Evolutionary conservation across 2,888 invertebrate species (phyloP), one percentile per base, ranked within the genome.

Genomic region (Gibbula magus): DNA sequence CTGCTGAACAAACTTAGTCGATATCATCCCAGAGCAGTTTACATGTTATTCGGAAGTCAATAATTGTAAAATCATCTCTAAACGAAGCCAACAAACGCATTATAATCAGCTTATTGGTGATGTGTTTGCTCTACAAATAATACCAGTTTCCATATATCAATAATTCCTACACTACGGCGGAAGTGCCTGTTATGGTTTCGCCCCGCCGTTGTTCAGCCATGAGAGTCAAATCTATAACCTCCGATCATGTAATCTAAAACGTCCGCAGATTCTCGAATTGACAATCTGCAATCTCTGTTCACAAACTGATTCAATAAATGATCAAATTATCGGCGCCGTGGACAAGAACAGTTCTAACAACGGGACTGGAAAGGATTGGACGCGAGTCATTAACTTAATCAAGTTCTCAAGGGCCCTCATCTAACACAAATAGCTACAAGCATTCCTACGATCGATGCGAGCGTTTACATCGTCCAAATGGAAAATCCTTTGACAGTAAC

Each of bases 231-330:
- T 13, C 29, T 29, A 16, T 25, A 29, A 13, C 29, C 61, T 29
- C 29, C 25, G 29, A 61, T 61, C 61, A 61, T 61, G 61, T 61
- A 61, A 61, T 61, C 61, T 29, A 16, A 61, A 29, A 29, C 25
- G 61, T 29, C 61, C 25, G 61, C 13, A 25, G 29, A 61, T 45
- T 61, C 61, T 29, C 25, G 25, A 29, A 29, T 29, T 61, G 29
- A 61, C 61, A 61, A 61, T 29, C 29, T 29, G 16, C 20, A 61
- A 61, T 61, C 61, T 29, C 61, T 29, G 25, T 61, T 29, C 61
- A 61, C 61, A 61, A 61, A 61, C 61, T 29, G 61, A 61, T 61
- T 61, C 61, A 29, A 61, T 61, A 61, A 61, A 61, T 61, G 61
- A 61, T 61, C 61, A 61, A 61, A 61, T 61, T 61, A 61, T 61